Percentiles rank a stretch among this genome's conserved stretches.
These are phyloP conservation scores for Dermolepida albohirtum DNA, from an alignment of 2,888 invertebrate species.

Conservation along the genomic window DNA sequence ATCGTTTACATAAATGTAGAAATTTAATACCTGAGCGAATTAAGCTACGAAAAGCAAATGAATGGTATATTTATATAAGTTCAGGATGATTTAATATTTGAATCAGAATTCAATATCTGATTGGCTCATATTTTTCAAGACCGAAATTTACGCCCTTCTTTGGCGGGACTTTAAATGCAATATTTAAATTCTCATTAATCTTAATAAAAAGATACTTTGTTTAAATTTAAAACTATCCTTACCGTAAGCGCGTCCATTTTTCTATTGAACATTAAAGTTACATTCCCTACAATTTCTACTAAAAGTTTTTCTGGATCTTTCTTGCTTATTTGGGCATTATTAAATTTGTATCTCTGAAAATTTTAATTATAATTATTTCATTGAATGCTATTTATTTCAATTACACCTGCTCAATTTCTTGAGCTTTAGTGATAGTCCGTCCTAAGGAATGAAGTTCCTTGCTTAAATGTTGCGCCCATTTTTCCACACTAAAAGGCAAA, in stretches of 20 bases:
- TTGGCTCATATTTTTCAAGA: too few relatives aligned
- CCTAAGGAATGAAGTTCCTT: constrained; percentile 84
- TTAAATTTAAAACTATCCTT: background rate
- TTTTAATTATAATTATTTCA: constrained; percentile 45
- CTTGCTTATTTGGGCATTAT: constrained; percentile 81
- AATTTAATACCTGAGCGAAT: too few relatives aligned
- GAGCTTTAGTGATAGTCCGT: constrained; percentile 79
- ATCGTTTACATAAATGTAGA: too few relatives aligned
- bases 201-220: too few relatives aligned
- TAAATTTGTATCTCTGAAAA: constrained; percentile 80
- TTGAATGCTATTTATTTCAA: constrained; percentile 14
- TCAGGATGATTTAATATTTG: too few relatives aligned
- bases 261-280: constrained; percentile 85
- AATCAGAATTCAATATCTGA: too few relatives aligned
- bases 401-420: constrained; percentile 81
- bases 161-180: too few relatives aligned
- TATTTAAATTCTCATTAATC: too few relatives aligned
- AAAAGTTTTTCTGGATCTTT: constrained; percentile 85
- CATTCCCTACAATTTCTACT: constrained; percentile 82
- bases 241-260: constrained; percentile 92
- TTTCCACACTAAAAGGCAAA: constrained; percentile 72
- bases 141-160: too few relatives aligned
- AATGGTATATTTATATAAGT: too few relatives aligned
- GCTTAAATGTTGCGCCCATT: constrained; percentile 84
- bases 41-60: too few relatives aligned